These are phyloP conservation scores for Glomeris maerens DNA, from an alignment of 1,140 invertebrate genomes.

Conservation along the genomic window DNA sequence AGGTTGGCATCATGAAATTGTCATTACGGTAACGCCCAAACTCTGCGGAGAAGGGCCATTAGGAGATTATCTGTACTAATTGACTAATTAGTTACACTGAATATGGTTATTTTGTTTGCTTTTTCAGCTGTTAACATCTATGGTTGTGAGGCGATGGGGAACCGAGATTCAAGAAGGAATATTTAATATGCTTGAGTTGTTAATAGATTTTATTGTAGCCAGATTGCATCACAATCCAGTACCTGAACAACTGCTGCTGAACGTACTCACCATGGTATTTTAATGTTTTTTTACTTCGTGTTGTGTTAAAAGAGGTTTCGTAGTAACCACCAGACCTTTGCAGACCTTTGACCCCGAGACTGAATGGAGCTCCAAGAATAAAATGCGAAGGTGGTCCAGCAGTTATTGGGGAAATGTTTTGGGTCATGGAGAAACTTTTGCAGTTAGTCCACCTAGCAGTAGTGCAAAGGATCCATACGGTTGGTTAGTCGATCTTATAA, in stretches of 20 bases:
- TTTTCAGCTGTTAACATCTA: constrained; percentile 31
- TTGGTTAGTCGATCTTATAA: constrained; percentile 38
- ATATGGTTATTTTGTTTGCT: constrained; percentile 10
- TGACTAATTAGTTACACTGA: not conserved
- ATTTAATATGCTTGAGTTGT: constrained; percentile 35
- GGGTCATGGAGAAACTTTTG: constrained; percentile 22
- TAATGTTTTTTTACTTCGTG: constrained; percentile 7
- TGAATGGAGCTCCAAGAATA: constrained; percentile 38
- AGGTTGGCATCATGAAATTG: constrained; percentile 25
- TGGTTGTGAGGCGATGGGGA: constrained; percentile 36
- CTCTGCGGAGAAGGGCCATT: not conserved
- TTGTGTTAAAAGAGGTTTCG: no score
- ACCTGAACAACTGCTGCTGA: constrained; percentile 25
- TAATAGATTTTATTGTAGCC: constrained; percentile 35
- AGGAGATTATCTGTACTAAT: constrained; percentile 1
- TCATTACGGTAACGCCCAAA: no score
- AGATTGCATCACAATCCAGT: constrained; percentile 31
- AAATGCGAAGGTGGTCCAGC: constrained; percentile 15
- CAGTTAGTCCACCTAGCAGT: constrained; percentile 15
- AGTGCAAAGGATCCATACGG: constrained; percentile 27
- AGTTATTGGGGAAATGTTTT: constrained; percentile 31
- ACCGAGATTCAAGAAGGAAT: constrained; percentile 40
- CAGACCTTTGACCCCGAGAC: constrained; percentile 36
- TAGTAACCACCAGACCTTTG: no score
- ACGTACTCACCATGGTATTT: constrained; percentile 29